phyloP scores from a whole-genome alignment of 2,113 vertebrate genomes.

The Percopsis transmontana region DNA sequence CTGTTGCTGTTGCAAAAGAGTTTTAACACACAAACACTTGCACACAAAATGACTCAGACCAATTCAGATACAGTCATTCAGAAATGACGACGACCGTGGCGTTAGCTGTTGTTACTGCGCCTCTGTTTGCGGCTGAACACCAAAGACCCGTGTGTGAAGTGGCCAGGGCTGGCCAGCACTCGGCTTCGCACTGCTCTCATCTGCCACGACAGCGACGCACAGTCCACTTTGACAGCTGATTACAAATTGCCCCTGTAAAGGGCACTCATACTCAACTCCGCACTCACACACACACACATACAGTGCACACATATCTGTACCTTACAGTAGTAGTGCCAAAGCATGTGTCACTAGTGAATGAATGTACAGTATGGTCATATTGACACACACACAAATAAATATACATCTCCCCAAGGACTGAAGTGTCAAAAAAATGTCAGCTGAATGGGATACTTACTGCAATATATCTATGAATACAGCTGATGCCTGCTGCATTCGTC shows the following conservation, averaged over 20 bases:
- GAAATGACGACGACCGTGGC: no score
- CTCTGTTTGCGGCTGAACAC: slow-evolving; percentile 10
- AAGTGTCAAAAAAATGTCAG: neutral
- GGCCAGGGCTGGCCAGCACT: slow-evolving; percentile 10
- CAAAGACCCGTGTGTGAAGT: slow-evolving; percentile 23
- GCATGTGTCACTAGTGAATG: neutral
- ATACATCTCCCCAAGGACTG: neutral
- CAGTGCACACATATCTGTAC: neutral
- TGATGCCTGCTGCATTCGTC: neutral
- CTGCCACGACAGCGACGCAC: slow-evolving; percentile 22
- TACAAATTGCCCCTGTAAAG: slow-evolving; percentile 47
- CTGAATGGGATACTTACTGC: no score
- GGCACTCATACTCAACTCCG: neutral
- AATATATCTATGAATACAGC: neutral
- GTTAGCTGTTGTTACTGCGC: neutral
- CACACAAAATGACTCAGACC: no score
- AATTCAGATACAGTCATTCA: no score
- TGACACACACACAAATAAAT: neutral
- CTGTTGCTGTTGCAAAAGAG: no score
- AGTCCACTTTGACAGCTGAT: slow-evolving; percentile 68
- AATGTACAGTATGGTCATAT: neutral
- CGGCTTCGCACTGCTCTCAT: slow-evolving; percentile 40
- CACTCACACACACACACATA: slow-evolving; percentile 15
- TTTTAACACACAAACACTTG: no score
- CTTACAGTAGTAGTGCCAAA: neutral